Base-by-base conservation (phyloP, 92 coral and sea anemone species). In the Plumapathes pennacea region DNA sequence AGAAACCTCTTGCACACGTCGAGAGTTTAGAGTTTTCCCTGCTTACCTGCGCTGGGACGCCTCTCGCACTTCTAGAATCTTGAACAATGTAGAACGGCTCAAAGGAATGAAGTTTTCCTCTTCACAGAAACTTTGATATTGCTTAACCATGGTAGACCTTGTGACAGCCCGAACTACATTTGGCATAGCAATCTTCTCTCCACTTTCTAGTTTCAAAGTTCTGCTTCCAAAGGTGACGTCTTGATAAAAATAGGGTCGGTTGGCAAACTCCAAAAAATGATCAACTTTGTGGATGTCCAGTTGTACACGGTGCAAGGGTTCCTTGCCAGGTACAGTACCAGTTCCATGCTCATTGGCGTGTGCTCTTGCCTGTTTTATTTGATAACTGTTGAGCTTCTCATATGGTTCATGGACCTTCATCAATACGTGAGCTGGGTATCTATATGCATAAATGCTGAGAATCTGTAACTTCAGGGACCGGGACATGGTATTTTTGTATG, bases 181-280 rank as follows among this genome's bases (percentile, higher is more conserved):
- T 44, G 82, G 76, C 76, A 75, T 56, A 43, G 50, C 32, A 33
- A 76, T 46, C 31, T 68, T 51, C 33, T 67, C 69, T 26, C 83
- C 77, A 65, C 47, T 48, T 25, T 76, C 83, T 17, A 67, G 77
- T 58, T 49, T 46, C 15, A 76, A 46, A 24, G 38, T 26, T 34
- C 60, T 38, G 46, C 52, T 76, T n/a, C 83, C 77, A 76, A 44
- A 76, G 4, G 70, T 52, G 27, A 76, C 70, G 31, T 57, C 78
- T 51, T 69, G 78, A 30, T 68, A 49, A 31, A 77, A 68, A 22
- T 68, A 58, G 8, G 84, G 84, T 46, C 84, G 32, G 23, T 58
- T 68, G 4, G 61, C 67, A 66, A 67, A 76, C n/a, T 67, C 69
- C 15, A 69, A 12, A 33, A 77, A 77, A 46, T 77, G 77, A 49